Base-by-base conservation (phyloP, 2,888 invertebrate genomes). In the Caenorhabditis sp. region DNA sequence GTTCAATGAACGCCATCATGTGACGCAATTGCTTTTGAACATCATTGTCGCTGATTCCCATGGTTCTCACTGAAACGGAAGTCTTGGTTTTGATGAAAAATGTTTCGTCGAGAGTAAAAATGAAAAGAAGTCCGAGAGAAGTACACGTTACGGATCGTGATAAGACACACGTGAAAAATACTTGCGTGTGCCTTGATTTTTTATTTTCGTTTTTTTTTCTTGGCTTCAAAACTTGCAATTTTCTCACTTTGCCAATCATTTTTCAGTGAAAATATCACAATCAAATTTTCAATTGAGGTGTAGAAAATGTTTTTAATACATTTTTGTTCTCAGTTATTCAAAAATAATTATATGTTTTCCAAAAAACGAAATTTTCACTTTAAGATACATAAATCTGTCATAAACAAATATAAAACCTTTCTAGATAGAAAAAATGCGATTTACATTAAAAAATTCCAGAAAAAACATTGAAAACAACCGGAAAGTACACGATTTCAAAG, bases 1-100 rank as follows among this genome's bases (percentile, higher is more conserved):
- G 97, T 91, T 99, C 97, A 90, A 99, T 99, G 92, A 99, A 99
- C 90, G 97, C 97, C 95, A 99, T 97, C 99, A 99, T 99, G 90
- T 99, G 97, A 91, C 97, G 95, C 90, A 99, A 97, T 96, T 97
- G 88, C 76, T 88, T 88, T 76, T 88, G 88, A 26, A 88, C 88
- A 67, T 88, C 88, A 59, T 83, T 85, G 76, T 88, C 88, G 62
- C 84, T 85, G 78, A 88, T 85, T 57, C 87, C 87, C 87, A 88
- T 87, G 68, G n/a, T 66, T 69, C 27, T 25, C 31, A 26, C 23
- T 20, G 53, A 23, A 26, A 31, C 5, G 10, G 17, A 56, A 56
- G 20, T 23, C 27, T 60, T 25, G 63, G 54, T 63, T 67, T 36
- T 36, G 17, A 17, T 17, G 43, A 43, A 17, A 43, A 43, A 43